Conservation (phyloP, 1,140 invertebrate genomes). For the Lineus longissimus region DNA sequence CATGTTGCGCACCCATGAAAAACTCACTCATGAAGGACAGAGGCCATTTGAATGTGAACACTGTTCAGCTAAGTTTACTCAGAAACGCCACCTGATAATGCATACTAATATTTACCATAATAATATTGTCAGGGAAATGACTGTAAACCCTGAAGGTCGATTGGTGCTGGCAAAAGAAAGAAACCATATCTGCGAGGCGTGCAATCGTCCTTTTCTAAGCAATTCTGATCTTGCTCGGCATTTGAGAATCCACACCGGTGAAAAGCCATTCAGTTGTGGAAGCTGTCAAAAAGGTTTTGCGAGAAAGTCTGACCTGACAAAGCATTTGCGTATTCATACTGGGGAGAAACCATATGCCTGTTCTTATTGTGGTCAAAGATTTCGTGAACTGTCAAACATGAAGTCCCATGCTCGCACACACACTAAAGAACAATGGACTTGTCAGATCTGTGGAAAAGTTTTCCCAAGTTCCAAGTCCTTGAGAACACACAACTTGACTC, state of each 20-base stretch:
- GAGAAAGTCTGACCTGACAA: slow-evolving; percentile 82
- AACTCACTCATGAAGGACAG: not conserved
- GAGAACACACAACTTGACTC: too few species aligned
- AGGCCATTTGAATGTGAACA: slow-evolving; percentile 17
- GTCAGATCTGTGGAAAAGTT: too few species aligned
- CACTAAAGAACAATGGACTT: too few species aligned
- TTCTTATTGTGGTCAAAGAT: not conserved
- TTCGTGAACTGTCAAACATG: not conserved
- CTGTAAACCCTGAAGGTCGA: too few species aligned
- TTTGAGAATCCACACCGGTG: slow-evolving; percentile 66
- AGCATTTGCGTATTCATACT: slow-evolving; percentile 45
- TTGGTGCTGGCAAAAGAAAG: too few species aligned
- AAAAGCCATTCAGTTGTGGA: slow-evolving; percentile 83
- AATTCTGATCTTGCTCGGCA: slow-evolving; percentile 14
- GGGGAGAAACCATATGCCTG: not conserved
- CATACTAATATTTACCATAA: too few species aligned
- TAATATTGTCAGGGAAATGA: too few species aligned
- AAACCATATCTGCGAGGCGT: too few species aligned
- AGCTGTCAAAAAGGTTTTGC: slow-evolving; percentile 86
- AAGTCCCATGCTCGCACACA: too few species aligned
- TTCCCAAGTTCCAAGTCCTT: slow-evolving; percentile 36
- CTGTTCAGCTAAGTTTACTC: slow-evolving; percentile 6
- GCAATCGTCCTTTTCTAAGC: too few species aligned
- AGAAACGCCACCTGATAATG: too few species aligned
- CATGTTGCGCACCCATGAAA: slow-evolving; percentile 58